Base-by-base conservation (phyloP, 1,140 invertebrate genomes). In the Nasonia longicornis region DNA sequence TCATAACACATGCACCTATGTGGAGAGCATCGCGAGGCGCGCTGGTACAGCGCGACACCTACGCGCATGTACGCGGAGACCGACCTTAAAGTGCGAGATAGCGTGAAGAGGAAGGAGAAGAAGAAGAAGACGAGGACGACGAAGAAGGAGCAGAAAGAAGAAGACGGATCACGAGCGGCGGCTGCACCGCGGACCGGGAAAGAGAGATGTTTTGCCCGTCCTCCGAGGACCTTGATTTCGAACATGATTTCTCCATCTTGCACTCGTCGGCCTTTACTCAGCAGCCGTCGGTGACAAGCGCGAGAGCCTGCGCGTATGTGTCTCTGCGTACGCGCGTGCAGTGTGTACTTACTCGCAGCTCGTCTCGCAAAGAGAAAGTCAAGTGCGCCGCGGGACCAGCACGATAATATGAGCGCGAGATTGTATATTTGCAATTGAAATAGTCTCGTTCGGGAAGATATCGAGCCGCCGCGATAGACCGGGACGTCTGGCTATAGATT, bases 391-490 rank as follows among this genome's bases (percentile, higher is more conserved):
- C 63, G 67, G 31, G 4, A 7, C 2, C 69, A 12, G 31, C 8
- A 77, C 52, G 58, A 45, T 45, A 67, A 45, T 67, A 29, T 7
- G 35, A 45, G 16, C 58, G 16, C 35, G 22, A 77, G 6, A 66
- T 79, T 20, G 70, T 69, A 75, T 85, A 75, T 85, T 83, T 35
- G 66, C 67, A 79, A 86, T 85, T 42, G 48, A 52, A 77, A 77
- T 77, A 29, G 2, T 8, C n/a, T 35, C 12, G 31, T 31, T 31
- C 26, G 26, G 22, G 29, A 67, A 26, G 64, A 16, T 66, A 10
- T 66, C 22, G n/a, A 8, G 64, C 48, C 4, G 48, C 48, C 48
- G 22, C 64, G 8, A 6, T 6, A 66, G 64, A 66, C 64, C 64
- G 48, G 48, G 48, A 52, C 3, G 12, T 52, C 48, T 52, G 48